These are phyloP conservation scores for Falco rusticolus DNA, from an alignment of 2,797 vertebrate species.

Conservation along the genomic window DNA sequence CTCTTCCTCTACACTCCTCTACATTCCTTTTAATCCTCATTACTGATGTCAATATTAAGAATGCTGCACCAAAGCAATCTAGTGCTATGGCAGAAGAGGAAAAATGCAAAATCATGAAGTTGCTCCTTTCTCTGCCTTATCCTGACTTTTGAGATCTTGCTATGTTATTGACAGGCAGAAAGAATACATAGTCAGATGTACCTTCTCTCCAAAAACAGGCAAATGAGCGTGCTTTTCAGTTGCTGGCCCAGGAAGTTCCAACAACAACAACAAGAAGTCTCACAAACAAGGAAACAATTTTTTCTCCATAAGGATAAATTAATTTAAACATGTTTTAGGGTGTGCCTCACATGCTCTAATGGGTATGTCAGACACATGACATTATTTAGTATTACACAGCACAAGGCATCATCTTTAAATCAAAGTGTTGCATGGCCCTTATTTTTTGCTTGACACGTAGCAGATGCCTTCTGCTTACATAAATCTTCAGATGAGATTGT, in stretches of 20 bases:
- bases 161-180: not conserved
- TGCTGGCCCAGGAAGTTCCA: not conserved
- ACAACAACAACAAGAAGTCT: not conserved
- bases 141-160: not conserved
- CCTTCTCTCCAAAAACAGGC: not conserved
- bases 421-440: slow-evolving; percentile 23
- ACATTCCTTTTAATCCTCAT: not conserved
- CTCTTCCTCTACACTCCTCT: not conserved
- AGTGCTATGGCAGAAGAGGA: not conserved
- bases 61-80: not conserved
- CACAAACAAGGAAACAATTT: slow-evolving; percentile 2
- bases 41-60: not conserved
- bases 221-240: not conserved
- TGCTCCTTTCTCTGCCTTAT: not conserved
- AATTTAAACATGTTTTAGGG: slow-evolving; percentile 48
- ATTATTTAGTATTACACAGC: slow-evolving; percentile 61
- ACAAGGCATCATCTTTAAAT: slow-evolving; percentile 60
- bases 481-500: slow-evolving; percentile 17
- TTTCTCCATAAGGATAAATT: slow-evolving; percentile 29
- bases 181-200: not conserved
- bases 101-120: not conserved
- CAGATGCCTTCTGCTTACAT: slow-evolving; percentile 54
- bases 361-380: slow-evolving; percentile 64
- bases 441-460: slow-evolving; percentile 46
- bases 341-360: slow-evolving; percentile 49